Conservation (phyloP, 1,140 invertebrate species). For the Drosophila ironensis region DNA sequence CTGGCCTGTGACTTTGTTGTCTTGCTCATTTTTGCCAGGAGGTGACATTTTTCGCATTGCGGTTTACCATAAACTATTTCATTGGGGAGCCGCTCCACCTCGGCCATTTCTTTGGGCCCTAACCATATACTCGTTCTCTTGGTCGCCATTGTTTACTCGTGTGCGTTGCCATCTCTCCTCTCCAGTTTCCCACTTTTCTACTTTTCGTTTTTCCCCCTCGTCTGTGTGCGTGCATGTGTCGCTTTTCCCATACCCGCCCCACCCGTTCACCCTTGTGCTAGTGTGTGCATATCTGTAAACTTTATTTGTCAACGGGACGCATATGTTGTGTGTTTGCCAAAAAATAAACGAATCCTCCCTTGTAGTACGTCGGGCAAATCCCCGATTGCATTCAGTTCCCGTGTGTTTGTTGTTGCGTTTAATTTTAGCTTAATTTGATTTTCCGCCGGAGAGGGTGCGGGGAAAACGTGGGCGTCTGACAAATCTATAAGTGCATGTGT, state of each 20-base stretch:
- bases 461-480: slow-evolving; percentile 1
- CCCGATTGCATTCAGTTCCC: slow-evolving; percentile 24
- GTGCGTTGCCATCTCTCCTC: slow-evolving; percentile 57
- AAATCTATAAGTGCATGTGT: slow-evolving; percentile 43
- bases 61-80: slow-evolving; percentile 81
- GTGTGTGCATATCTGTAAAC: slow-evolving; percentile 70
- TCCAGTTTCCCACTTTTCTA: slow-evolving; percentile 12
- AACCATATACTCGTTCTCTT: slow-evolving; percentile 33
- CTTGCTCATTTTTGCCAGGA: slow-evolving; percentile 72
- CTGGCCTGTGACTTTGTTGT: slow-evolving; percentile 25
- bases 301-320: slow-evolving; percentile 77
- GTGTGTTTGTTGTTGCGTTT: slow-evolving; percentile 52
- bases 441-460: slow-evolving; percentile 10
- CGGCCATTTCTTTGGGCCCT: slow-evolving; percentile 19
- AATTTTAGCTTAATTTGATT: slow-evolving; percentile 72
- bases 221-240: slow-evolving; percentile 2
- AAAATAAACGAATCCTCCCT: slow-evolving; percentile 55
- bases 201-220: background rate
- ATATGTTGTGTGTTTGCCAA: slow-evolving; percentile 72
- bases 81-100: slow-evolving; percentile 64
- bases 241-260: background rate
- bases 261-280: background rate
- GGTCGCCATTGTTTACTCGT: slow-evolving; percentile 64
- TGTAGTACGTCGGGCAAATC: slow-evolving; percentile 7
- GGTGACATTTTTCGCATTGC: slow-evolving; percentile 81